phyloP scores from a whole-genome alignment of 1,140 invertebrate species.

The Orchestia grillus region DNA sequence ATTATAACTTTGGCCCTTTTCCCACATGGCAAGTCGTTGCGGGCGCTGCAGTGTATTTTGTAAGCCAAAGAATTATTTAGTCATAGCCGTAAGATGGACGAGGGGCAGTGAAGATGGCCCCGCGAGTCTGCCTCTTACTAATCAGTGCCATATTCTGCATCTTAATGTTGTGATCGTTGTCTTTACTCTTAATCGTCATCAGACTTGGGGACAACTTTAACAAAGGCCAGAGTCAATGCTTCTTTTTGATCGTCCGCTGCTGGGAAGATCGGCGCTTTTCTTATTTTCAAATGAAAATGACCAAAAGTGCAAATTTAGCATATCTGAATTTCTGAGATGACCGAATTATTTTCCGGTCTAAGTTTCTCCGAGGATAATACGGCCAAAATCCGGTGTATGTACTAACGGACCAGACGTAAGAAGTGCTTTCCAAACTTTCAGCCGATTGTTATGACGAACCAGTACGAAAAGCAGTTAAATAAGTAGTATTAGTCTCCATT shows the following conservation, averaged over 20 bases:
- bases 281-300: conserved; percentile 20
- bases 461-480: not conserved
- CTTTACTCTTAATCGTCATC: not conserved
- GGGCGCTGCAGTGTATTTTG: conserved; percentile 52
- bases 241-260: not conserved
- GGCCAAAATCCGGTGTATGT: not conserved
- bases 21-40: conserved; percentile 24
- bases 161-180: conserved; percentile 26
- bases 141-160: conserved; percentile 37
- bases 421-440: not conserved
- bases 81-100: conserved; percentile 43
- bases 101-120: not conserved
- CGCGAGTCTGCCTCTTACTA: not conserved
- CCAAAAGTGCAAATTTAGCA: not conserved
- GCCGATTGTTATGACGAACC: not conserved
- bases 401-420: not conserved
- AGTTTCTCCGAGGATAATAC: not conserved
- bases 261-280: not conserved
- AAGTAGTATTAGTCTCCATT: not conserved
- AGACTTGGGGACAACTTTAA: not conserved
- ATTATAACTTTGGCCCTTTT: not conserved
- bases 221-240: not conserved
- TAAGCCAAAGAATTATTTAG: conserved; percentile 50
- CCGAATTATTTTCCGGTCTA: not conserved
- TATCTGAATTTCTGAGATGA: not conserved